phyloP scores from a whole-genome alignment of 1,140 invertebrate genomes.

The Caligus rogercresseyi region DNA sequence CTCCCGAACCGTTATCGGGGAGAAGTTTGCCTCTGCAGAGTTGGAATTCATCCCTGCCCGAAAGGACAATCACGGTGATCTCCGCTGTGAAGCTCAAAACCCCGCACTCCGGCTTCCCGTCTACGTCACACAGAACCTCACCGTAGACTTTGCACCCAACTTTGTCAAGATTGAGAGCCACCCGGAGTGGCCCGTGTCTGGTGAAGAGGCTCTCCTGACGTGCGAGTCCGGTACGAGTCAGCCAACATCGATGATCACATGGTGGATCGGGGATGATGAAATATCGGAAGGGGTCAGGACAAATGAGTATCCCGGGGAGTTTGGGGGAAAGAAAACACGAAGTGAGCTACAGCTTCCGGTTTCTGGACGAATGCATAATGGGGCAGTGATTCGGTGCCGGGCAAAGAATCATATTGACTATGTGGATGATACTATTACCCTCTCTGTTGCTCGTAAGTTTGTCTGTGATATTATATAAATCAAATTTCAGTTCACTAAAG shows the following conservation, averaged over 20 bases:
- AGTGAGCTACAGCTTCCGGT: neutral
- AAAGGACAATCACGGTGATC: constrained; percentile 73
- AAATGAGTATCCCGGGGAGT: neutral
- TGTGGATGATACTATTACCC: constrained; percentile 13
- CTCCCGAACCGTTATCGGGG: constrained; percentile 19
- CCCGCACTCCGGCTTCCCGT: constrained; percentile 43
- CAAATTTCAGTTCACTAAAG: no score
- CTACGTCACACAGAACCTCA: neutral
- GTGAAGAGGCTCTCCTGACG: constrained; percentile 61
- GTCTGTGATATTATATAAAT: no score
- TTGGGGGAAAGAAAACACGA: neutral
- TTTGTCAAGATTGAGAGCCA: constrained; percentile 11
- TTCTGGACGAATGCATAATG: neutral
- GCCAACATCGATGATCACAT: constrained; percentile 75
- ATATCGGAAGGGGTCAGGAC: neutral
- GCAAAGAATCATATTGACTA: neutral
- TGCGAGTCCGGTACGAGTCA: constrained; percentile 76
- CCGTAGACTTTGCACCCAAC: constrained; percentile 13
- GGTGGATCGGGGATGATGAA: constrained; percentile 23
- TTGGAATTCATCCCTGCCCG: constrained; percentile 63
- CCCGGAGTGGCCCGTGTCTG: constrained; percentile 53
- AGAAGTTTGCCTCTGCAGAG: constrained; percentile 49
- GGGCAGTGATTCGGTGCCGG: neutral
- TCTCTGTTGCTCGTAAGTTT: constrained; percentile 18
- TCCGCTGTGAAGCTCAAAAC: constrained; percentile 80